Conservation (phyloP, 2,113 vertebrate genomes). For the Grammomys dolichurus region DNA sequence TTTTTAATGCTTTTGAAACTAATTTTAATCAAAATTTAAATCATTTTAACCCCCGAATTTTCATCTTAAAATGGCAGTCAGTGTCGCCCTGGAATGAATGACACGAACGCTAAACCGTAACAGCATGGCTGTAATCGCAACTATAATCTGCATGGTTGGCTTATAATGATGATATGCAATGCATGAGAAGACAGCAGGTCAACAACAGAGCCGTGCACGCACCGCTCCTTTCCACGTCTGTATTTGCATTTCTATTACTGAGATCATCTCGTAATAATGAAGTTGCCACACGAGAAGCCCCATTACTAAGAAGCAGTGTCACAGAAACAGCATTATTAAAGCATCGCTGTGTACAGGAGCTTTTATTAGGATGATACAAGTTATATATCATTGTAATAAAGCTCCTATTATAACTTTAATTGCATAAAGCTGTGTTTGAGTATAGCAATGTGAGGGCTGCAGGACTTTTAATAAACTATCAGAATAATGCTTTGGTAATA, state of each 20-base stretch:
- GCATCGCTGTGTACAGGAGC: constrained; percentile 70
- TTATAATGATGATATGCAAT: constrained; percentile 68
- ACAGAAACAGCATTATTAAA: constrained; percentile 76
- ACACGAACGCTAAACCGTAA: constrained; percentile 68
- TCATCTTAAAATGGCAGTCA: constrained; percentile 71
- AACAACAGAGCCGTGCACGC: constrained; percentile 67
- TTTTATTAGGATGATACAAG: constrained; percentile 77
- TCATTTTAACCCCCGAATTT: constrained; percentile 77
- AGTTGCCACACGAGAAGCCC: constrained; percentile 78
- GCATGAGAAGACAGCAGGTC: constrained; percentile 75
- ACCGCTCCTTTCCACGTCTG: constrained; percentile 69
- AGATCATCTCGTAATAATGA: constrained; percentile 80
- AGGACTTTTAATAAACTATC: constrained; percentile 81
- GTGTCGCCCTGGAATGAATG: constrained; percentile 70
- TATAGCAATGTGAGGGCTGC: constrained; percentile 65
- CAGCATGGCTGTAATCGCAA: constrained; percentile 59
- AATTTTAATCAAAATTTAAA: constrained; percentile 81
- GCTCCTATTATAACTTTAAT: constrained; percentile 79
- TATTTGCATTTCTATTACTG: constrained; percentile 80
- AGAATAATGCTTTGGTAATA: constrained; percentile 80
- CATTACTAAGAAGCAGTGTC: constrained; percentile 70
- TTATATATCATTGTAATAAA: constrained; percentile 80
- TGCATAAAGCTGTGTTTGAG: constrained; percentile 70
- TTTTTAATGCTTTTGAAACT: constrained; percentile 70
- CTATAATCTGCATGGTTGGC: constrained; percentile 46